phyloP scores from a whole-genome alignment of 2,888 invertebrate species.

The Danaus chrysippus region DNA sequence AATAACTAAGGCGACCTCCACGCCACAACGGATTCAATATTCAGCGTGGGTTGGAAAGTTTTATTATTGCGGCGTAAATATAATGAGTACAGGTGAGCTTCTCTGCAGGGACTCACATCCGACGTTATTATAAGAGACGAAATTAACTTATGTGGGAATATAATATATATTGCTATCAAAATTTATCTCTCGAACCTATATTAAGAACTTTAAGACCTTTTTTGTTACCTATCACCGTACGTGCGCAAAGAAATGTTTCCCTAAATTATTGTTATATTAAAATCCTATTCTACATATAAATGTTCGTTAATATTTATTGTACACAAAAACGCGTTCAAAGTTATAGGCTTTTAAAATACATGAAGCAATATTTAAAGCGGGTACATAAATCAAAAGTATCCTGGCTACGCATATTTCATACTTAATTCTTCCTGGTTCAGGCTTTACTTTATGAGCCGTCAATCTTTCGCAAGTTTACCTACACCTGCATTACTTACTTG shows the following conservation, averaged over 20 bases:
- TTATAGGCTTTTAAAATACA: constrained; percentile 32
- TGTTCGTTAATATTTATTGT: constrained; percentile 27
- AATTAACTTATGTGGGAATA: constrained; percentile 53
- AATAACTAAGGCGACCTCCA: constrained; percentile 69
- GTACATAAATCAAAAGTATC: constrained; percentile 74
- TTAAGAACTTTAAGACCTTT: not conserved
- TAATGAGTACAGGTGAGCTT: constrained; percentile 76
- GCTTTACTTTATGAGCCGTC: constrained; percentile 61
- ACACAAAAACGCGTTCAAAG: constrained; percentile 23
- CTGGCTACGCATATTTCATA: constrained; percentile 75
- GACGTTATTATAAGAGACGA: constrained; percentile 58
- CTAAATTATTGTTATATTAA: too few species aligned
- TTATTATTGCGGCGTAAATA: constrained; percentile 78
- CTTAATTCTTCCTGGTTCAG: constrained; percentile 71
- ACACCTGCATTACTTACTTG: constrained; percentile 47
- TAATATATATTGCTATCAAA: not conserved
- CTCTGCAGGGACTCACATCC: constrained; percentile 68
- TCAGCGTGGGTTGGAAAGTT: constrained; percentile 73
- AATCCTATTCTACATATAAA: not conserved
- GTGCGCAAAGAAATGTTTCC: not conserved
- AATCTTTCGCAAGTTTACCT: constrained; percentile 47
- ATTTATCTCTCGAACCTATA: not conserved
- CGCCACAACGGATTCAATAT: constrained; percentile 74
- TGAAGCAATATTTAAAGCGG: constrained; percentile 47
- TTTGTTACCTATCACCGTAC: not conserved